Base-by-base conservation (phyloP, 2,113 vertebrate genomes). In the Pleuronectes platessa region DNA sequence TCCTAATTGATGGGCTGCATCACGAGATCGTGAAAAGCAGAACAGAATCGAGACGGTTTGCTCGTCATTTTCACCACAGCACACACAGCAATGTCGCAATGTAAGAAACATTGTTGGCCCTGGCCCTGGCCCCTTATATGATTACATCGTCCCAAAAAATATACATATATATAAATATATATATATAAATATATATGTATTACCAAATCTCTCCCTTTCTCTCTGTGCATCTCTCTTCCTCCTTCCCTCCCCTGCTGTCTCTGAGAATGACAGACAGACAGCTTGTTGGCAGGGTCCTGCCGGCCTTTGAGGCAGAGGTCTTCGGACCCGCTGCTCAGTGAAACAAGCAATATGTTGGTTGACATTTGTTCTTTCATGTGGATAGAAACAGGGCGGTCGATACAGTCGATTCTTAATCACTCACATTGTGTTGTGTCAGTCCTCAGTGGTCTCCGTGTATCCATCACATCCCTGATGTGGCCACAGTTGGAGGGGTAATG, bases 211-310 rank as follows among this genome's bases (percentile, higher is more conserved):
- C 14, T 17, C 24, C 21, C 51, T 18, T 35, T 40, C 21, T 42
- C 45, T 26, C 35, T 49, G 18, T 55, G 21, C 27, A 3, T 5
- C 49, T 60, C 47, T 70, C 31, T 35, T 42, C 60, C 35, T 71
- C 23, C 55, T 55, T 24, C 31, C 31, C 6, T 31, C 31, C 31
- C 31, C 31, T 31, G 31, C 27, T 67, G 40, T 62, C 53, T 20
- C 18, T 45, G 53, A 76, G 51, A 51, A 56, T 49, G 64, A 66
- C 40, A 60, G 69, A 65, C 61, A 37, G 62, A 74, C 70, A 73
- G 73, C 70, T 66, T 67, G 58, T 20, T 42, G 61, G 61, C 61
- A 2, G 26, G 5, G 37, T 63, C 14, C 61, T 45, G 13, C 11
- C 61, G 5, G 31, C 31, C 31, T 31, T 31, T 31, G 6, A 31